phyloP scores from a whole-genome alignment of 2,113 vertebrate species.

The Baryphthengus martii region DNA sequence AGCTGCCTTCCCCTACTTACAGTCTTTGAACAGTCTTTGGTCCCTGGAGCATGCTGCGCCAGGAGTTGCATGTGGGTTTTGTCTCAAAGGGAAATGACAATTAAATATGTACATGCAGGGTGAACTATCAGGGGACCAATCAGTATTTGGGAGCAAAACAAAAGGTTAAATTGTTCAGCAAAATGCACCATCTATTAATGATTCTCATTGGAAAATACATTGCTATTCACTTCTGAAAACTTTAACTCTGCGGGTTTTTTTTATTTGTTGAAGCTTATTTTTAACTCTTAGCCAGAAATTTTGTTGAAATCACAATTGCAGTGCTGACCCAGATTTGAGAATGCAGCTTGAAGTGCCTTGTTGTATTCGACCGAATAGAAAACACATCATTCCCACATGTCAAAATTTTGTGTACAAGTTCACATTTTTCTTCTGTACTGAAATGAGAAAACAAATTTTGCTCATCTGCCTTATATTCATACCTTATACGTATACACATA shows the following conservation, averaged over 20 bases:
- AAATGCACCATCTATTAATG: not conserved
- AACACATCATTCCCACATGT: not conserved
- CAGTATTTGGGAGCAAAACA: not conserved
- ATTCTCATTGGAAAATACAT: not conserved
- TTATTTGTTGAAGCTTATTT: not conserved
- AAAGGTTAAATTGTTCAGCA: not conserved
- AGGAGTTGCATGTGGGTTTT: not conserved
- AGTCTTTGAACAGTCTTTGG: rapidly evolving
- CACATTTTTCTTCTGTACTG: not conserved
- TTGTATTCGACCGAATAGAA: not conserved
- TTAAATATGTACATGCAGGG: not conserved
- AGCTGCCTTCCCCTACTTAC: not conserved
- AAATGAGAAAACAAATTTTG: not conserved
- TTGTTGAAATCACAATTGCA: not conserved
- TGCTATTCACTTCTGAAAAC: not conserved
- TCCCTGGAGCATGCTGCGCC: not conserved
- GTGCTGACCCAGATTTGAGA: not conserved
- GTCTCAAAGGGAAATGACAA: not conserved
- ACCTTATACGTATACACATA: not conserved
- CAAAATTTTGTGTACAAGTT: not conserved
- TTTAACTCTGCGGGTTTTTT: not conserved
- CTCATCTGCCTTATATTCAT: not conserved
- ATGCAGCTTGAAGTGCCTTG: not conserved
- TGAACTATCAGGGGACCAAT: not conserved
- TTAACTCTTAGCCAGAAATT: not conserved